Conservation (phyloP, 92 coral and sea anemone species). For the Phymanthus crucifer region DNA sequence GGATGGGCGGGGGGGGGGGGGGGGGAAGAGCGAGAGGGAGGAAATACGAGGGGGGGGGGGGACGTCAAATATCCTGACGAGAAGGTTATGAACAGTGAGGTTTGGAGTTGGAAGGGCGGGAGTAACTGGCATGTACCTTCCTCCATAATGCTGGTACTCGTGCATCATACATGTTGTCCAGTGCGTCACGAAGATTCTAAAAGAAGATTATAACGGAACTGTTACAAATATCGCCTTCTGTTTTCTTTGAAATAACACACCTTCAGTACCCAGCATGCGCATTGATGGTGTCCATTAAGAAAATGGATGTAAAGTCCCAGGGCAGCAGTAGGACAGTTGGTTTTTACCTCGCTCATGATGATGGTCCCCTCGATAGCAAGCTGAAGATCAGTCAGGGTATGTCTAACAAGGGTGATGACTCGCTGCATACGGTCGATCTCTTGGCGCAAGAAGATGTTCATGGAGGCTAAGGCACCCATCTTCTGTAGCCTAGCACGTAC, state of each 20-base stretch:
- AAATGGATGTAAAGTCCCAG: too few species aligned
- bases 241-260: too few species aligned
- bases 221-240: not conserved
- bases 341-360: slow-evolving; percentile 83
- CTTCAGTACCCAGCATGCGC: too few species aligned
- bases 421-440: slow-evolving; percentile 95
- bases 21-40: too few species aligned
- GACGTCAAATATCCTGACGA: too few species aligned
- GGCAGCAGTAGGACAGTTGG: not conserved
- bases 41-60: too few species aligned
- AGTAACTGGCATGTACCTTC: slow-evolving; percentile 43
- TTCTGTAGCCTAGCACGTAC: slow-evolving; percentile 86
- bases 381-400: slow-evolving; percentile 75
- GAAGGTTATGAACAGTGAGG: too few species aligned
- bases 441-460: slow-evolving; percentile 88
- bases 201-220: slow-evolving; percentile 5
- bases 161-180: slow-evolving; percentile 88
- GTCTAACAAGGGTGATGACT: slow-evolving; percentile 73
- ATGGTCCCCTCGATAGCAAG: slow-evolving; percentile 92
- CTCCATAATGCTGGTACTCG: slow-evolving; percentile 81
- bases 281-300: too few species aligned
- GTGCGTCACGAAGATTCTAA: slow-evolving; percentile 84
- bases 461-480: slow-evolving; percentile 88
- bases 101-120: too few species aligned
- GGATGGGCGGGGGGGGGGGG: too few species aligned